Conservation (phyloP, 1,140 invertebrate species). For the Rhopalosiphum padi region DNA sequence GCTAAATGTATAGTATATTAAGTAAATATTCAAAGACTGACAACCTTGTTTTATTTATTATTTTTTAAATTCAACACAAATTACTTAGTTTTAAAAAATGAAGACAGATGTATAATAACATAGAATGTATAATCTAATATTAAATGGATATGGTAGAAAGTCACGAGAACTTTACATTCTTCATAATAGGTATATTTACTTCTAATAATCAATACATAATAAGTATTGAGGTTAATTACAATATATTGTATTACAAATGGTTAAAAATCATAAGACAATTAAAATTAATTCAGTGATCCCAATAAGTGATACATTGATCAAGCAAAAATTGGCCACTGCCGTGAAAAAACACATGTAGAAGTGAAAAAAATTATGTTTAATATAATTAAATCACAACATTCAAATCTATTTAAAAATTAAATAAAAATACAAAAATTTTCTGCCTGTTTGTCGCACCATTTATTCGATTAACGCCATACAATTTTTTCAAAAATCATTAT, state of each 20-base stretch:
- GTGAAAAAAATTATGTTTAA: no score
- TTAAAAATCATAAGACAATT: neutral
- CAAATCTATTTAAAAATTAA: neutral
- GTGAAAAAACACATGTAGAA: neutral
- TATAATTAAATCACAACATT: neutral
- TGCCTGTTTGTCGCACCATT: constrained; percentile 17
- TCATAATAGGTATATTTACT: neutral
- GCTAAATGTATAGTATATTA: neutral
- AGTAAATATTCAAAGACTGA: neutral
- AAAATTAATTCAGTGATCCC: neutral
- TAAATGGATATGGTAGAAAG: neutral
- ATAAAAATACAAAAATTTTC: neutral
- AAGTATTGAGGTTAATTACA: neutral
- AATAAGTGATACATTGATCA: constrained; percentile 14
- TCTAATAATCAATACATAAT: neutral
- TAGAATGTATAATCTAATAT: neutral
- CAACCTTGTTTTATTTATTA: neutral
- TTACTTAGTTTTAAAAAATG: neutral
- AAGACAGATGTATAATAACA: neutral
- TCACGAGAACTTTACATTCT: neutral
- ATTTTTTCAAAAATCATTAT: neutral
- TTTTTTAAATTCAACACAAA: neutral
- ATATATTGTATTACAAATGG: neutral
- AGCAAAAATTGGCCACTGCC: constrained; percentile 20
- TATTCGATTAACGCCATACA: neutral